Evolutionary conservation across 2,113 vertebrate species (phyloP).

Genomic region (Paedocypris sp.): DNA sequence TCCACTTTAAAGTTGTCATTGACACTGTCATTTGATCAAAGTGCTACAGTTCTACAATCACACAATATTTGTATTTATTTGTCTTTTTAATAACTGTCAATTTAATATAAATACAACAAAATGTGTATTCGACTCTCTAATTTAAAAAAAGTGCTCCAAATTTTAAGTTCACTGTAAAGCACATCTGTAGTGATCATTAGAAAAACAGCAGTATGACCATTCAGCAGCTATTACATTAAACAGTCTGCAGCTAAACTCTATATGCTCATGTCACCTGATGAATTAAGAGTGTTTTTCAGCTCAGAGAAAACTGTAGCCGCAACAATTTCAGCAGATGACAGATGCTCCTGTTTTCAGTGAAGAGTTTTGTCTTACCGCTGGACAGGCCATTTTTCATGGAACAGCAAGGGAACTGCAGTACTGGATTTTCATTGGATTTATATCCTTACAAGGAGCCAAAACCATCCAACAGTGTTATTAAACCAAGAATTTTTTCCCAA

Average conservation of each 20-base stretch:
- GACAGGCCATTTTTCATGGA: slow-evolving; percentile 49
- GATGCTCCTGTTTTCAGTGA: slow-evolving; percentile 43
- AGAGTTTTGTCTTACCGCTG: slow-evolving; percentile 48
- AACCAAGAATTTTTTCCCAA: too few species aligned
- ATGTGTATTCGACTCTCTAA: too few species aligned
- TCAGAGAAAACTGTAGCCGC: slow-evolving; percentile 30
- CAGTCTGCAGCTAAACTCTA: slow-evolving; percentile 40
- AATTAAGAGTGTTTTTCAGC: slow-evolving; percentile 47
- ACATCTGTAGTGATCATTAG: too few species aligned
- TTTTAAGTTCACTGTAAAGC: background rate
- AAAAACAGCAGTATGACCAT: background rate
- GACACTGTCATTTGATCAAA: background rate
- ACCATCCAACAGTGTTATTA: background rate
- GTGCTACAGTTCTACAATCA: background rate
- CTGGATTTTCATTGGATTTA: background rate
- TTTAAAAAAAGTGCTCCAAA: too few species aligned
- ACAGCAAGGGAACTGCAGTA: background rate
- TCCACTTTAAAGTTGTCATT: slow-evolving; percentile 5
- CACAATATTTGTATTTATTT: background rate
- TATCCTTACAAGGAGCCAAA: background rate
- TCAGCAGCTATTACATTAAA: too few species aligned
- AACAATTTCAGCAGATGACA: slow-evolving; percentile 48
- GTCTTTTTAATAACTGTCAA: too few species aligned
- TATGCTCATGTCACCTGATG: slow-evolving; percentile 41
- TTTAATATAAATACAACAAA: too few species aligned